Evolutionary conservation across 2,888 invertebrate species (phyloP).

Genomic region (Drosophila birchii): DNA sequence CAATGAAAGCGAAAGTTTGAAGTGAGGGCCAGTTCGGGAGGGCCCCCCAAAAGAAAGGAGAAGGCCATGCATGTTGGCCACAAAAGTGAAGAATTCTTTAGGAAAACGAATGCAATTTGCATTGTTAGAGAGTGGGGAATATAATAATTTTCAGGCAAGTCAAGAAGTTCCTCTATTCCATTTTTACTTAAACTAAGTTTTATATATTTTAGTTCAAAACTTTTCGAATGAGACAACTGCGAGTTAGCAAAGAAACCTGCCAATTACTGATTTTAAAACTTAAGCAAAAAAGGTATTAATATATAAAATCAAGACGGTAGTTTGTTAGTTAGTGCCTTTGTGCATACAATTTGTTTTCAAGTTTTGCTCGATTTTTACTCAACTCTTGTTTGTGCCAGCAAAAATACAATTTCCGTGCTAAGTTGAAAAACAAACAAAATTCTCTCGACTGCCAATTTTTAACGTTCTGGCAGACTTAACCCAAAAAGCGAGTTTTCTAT

Average conservation of each 20-base stretch:
- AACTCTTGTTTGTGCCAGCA: conserved; percentile 28
- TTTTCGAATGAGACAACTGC: not conserved
- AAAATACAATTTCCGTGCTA: conserved; percentile 75
- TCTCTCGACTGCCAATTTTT: conserved; percentile 68
- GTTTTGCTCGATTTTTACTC: conserved; percentile 15
- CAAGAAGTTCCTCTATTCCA: not conserved
- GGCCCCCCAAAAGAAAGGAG: not conserved
- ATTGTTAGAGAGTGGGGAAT: conserved; percentile 3
- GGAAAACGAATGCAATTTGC: not conserved
- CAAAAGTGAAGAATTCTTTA: conserved; percentile 28
- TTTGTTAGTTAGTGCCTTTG: conserved; percentile 15
- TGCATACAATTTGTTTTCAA: conserved; percentile 59
- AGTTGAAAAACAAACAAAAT: conserved; percentile 73
- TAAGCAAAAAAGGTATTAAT: not conserved
- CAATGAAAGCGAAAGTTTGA: conserved; percentile 50
- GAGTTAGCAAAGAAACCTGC: not conserved
- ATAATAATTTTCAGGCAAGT: not conserved
- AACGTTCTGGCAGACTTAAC: conserved; percentile 69
- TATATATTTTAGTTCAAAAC: not conserved
- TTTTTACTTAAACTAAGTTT: not conserved
- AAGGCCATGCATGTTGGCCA: conserved; percentile 20
- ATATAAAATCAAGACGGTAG: not conserved
- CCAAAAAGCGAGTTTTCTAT: conserved; percentile 18
- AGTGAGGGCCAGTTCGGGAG: conserved; percentile 24
- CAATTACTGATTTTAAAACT: not conserved